phyloP scores from a whole-genome alignment of 1,140 invertebrate species.

The Sycophila sp. region DNA sequence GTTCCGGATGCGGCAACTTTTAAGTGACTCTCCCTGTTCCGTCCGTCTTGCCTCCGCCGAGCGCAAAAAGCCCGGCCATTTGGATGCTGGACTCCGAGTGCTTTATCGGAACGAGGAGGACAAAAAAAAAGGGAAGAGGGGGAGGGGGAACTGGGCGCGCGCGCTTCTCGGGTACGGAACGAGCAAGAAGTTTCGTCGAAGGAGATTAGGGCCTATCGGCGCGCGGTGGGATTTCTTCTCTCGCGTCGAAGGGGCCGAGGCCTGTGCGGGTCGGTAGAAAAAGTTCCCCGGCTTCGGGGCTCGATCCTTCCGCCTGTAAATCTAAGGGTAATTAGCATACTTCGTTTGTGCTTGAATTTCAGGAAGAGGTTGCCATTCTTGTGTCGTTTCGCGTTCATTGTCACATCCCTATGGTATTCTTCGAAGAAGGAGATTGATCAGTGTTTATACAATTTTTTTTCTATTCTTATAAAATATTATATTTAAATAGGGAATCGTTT shows the following conservation, averaged over 20 bases:
- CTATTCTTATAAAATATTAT: no score
- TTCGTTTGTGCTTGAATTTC: no score
- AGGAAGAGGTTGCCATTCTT: no score
- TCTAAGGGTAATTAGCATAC: constrained; percentile 28
- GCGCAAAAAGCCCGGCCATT: constrained; percentile 9
- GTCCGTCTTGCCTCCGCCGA: background rate
- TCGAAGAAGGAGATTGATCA: background rate
- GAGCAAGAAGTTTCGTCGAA: constrained; percentile 34
- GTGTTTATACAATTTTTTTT: no score
- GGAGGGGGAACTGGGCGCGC: background rate
- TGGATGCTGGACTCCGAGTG: no score
- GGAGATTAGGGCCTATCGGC: constrained; percentile 24
- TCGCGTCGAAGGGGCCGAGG: constrained; percentile 15
- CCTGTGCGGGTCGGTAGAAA: constrained; percentile 1
- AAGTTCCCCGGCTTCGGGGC: background rate
- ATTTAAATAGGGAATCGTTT: no score
- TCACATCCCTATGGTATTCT: no score
- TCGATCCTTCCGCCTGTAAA: no score
- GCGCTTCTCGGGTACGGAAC: background rate
- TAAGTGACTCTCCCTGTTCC: constrained; percentile 9
- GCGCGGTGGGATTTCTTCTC: constrained; percentile 13
- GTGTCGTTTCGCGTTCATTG: no score
- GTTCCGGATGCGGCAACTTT: background rate
- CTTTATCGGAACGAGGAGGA: background rate
- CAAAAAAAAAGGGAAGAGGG: background rate